phyloP scores from a whole-genome alignment of 2,113 vertebrate genomes.

The Myotis lucifugus region DNA sequence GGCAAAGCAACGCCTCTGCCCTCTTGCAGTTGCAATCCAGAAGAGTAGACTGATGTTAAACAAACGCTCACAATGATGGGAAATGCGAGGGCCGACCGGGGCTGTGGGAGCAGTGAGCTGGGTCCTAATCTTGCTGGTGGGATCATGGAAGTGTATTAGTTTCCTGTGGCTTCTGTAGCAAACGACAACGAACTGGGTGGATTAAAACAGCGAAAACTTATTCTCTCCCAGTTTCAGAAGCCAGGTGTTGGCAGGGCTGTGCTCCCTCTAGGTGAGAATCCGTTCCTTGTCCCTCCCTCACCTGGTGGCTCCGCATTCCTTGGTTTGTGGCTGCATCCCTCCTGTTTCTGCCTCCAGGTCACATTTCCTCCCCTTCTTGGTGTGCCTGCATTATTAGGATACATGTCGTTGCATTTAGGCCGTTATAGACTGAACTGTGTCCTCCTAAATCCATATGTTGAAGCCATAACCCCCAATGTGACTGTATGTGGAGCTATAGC shows the following conservation, averaged over 20 bases:
- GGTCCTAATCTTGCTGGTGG: not conserved
- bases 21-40: not conserved
- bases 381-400: not conserved
- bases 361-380: not conserved
- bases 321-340: rapidly evolving
- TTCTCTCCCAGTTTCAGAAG: not conserved
- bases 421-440: not conserved
- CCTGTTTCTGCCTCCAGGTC: not conserved
- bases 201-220: not conserved
- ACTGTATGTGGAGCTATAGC: not conserved
- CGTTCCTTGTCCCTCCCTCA: rapidly evolving
- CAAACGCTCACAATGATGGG: not conserved
- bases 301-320: not conserved
- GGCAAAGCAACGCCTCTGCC: not conserved
- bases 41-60: not conserved
- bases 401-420: not conserved
- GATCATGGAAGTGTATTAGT: not conserved
- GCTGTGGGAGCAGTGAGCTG: rapidly evolving
- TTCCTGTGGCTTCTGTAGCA: not conserved
- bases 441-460: too few species aligned
- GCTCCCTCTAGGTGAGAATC: not conserved
- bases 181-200: not conserved
- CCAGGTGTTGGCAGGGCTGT: not conserved
- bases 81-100: too few species aligned
- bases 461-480: not conserved